Evolutionary conservation across 2,113 vertebrate species (phyloP), one percentile per base, ranked within the genome.

Genomic region (Morone chrysops): DNA sequence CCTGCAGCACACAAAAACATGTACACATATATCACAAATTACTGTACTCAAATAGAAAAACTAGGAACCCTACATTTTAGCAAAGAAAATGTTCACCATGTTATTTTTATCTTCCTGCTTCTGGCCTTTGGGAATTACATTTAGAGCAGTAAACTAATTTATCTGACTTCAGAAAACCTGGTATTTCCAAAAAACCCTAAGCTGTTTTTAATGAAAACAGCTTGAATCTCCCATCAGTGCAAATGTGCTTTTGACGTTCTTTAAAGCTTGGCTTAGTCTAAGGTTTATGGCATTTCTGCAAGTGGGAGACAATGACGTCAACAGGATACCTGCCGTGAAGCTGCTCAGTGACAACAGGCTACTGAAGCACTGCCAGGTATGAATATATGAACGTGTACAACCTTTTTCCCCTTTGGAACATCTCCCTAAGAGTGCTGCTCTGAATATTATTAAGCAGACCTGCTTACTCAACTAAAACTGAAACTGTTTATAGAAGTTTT

Each of bases 1-100:
- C 98, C 98, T 99, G 91, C 18, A 43, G 61, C 43, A 81, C 54
- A 85, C 2, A 80, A 8, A 61, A 18, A 73, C 45, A 78, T 41
- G 6, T 36, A 72, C 25, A 79, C 63, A 36, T 57, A 53, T 31
- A 75, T 67, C n/a, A 41, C 7, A 69, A 47, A 47, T n/a, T 18
- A 72, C 5, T 31, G 73, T 5, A 40, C 43, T 45, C 16, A 56
- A 6, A 72, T 71, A 20, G 53, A 73, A 81, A 73, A 77, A 25
- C 14, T 10, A n/a, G 38, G 36, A 25, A 1, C 2, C 10, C n/a
- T 47, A 53, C 0, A 75, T 70, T 65, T 69, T 8, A 75, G 53
- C 50, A 68, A 67, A 71, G 11, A 71, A 67, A 74, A 41, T 72
- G 7, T 56, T 63, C 69, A 3, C 45, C 57, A n/a, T 9, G 62